These are phyloP conservation scores for Linyphia triangularis DNA, from an alignment of 2,888 invertebrate species.

Conservation along the genomic window DNA sequence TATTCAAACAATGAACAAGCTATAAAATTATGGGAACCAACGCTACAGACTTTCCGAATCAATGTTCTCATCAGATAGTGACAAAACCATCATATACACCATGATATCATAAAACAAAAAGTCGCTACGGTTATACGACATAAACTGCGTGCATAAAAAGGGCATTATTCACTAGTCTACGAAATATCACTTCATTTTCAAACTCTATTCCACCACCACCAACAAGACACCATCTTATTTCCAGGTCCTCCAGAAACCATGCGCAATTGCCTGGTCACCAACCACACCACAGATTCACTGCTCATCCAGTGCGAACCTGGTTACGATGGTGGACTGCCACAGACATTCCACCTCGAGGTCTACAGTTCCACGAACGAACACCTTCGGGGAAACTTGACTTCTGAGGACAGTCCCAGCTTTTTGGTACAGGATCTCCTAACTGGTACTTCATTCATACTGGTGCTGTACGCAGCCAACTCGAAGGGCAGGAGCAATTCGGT, in stretches of 20 bases:
- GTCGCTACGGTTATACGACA: too few species aligned
- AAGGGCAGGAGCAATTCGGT: slow-evolving; percentile 92
- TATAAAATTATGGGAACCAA: too few species aligned
- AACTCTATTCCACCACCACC: background rate
- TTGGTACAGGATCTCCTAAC: slow-evolving; percentile 86
- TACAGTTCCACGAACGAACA: slow-evolving; percentile 83
- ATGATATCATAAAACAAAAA: too few species aligned
- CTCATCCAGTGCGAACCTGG: slow-evolving; percentile 91
- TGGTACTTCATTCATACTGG: slow-evolving; percentile 88
- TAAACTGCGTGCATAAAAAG: too few species aligned
- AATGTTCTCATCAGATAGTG: too few species aligned
- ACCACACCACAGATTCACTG: slow-evolving; percentile 91
- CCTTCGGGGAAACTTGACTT: slow-evolving; percentile 88
- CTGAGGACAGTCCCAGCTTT: slow-evolving; percentile 84
- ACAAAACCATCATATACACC: too few species aligned
- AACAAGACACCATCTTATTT: slow-evolving; percentile 76
- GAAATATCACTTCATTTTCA: too few species aligned
- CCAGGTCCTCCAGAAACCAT: slow-evolving; percentile 95
- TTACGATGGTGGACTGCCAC: slow-evolving; percentile 93
- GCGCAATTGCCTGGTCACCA: slow-evolving; percentile 92
- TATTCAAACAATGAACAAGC: too few species aligned
- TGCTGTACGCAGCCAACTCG: slow-evolving; percentile 88
- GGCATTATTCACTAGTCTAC: too few species aligned
- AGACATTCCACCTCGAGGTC: slow-evolving; percentile 91
- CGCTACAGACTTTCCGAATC: too few species aligned